Percentiles rank a stretch among this genome's conserved stretches.
phyloP scores from a whole-genome alignment of 2,888 invertebrate species.

The Tetramorium bicarinatum region DNA sequence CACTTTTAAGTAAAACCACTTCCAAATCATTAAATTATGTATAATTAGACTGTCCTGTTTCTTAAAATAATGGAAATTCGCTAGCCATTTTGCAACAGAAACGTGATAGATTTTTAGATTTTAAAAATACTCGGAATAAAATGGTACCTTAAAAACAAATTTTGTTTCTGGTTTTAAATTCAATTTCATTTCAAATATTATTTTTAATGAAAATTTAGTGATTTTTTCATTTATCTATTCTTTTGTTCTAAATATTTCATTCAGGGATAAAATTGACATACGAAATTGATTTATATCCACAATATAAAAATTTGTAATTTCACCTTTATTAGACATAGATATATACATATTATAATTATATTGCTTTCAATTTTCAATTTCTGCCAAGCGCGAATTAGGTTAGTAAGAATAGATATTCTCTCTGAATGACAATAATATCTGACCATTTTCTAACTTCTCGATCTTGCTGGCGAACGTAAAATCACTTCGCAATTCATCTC shows the following conservation, averaged over 20 bases:
- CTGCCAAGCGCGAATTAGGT: background rate
- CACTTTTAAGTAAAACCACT: background rate
- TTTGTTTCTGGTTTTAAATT: background rate
- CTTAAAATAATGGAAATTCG: background rate
- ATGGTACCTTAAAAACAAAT: background rate
- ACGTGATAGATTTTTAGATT: background rate
- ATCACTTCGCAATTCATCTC: slow-evolving; percentile 61
- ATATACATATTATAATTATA: background rate
- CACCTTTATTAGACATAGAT: background rate
- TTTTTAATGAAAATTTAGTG: background rate
- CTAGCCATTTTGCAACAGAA: background rate
- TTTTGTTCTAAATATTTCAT: background rate
- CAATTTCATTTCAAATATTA: background rate
- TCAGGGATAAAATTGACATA: background rate
- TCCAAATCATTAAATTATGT: background rate
- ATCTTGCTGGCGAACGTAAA: slow-evolving; percentile 31
- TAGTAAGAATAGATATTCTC: slow-evolving; percentile 18
- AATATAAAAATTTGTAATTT: background rate
- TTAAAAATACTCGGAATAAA: background rate
- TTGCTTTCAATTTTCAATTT: background rate
- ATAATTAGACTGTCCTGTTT: background rate
- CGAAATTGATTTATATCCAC: background rate
- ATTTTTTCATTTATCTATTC: background rate
- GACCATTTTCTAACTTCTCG: background rate
- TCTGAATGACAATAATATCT: slow-evolving; percentile 8